Evolutionary conservation across 2,113 vertebrate genomes (phyloP).

Genomic region (Coturnix japonica): DNA sequence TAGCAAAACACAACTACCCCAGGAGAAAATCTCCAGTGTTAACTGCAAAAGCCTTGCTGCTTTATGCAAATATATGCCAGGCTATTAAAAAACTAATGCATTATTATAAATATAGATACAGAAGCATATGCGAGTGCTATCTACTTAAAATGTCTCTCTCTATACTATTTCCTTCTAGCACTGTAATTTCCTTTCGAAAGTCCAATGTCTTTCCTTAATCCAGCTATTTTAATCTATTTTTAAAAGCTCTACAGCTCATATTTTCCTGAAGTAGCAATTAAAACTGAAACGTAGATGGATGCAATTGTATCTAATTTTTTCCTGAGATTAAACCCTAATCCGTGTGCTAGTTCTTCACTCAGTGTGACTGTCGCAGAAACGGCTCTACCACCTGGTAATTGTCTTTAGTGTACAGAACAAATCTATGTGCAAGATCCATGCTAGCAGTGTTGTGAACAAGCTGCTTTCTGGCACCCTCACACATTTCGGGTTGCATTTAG

Average conservation of each 20-base stretch:
- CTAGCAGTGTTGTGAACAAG: background rate
- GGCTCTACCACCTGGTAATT: background rate
- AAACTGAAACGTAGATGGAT: too few species aligned
- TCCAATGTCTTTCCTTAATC: conserved; percentile 9
- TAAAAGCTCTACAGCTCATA: background rate
- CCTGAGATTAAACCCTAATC: background rate
- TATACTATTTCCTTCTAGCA: background rate
- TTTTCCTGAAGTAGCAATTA: background rate
- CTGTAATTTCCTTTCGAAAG: background rate
- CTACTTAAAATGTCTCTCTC: background rate
- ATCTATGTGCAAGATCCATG: background rate
- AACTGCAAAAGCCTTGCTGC: background rate
- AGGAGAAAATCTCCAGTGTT: background rate
- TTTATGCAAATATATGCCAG: background rate
- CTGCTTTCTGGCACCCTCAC: background rate
- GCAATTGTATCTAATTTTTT: too few species aligned
- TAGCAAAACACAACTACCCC: background rate
- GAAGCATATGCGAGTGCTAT: background rate
- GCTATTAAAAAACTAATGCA: background rate
- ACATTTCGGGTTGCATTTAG: background rate
- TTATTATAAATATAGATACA: background rate
- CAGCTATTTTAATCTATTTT: background rate
- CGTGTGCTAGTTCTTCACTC: background rate
- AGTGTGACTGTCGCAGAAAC: background rate
- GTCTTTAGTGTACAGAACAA: background rate